Conservation (phyloP, 2,888 invertebrate species). For the Drosophila meridionalis region DNA sequence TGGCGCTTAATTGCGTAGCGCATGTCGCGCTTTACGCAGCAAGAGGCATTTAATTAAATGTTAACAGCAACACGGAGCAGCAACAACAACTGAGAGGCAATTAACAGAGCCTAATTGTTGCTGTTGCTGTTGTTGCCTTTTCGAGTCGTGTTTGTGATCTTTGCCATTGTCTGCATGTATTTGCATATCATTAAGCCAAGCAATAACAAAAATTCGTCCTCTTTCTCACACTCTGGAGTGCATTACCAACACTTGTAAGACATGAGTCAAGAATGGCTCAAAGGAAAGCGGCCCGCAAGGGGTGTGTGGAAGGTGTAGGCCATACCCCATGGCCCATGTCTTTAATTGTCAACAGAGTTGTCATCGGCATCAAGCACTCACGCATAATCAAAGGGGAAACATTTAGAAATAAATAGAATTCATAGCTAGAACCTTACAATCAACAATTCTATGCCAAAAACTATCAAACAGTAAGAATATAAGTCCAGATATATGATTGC, state of each 20-base stretch:
- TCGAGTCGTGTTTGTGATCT: conserved; percentile 49
- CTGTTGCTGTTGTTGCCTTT: conserved; percentile 34
- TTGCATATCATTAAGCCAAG: conserved; percentile 74
- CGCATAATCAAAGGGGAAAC: not conserved
- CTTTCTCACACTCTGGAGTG: conserved; percentile 41
- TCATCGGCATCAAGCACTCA: conserved; percentile 2
- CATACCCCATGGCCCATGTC: too few species aligned
- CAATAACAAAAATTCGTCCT: conserved; percentile 53
- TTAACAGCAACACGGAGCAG: conserved; percentile 55
- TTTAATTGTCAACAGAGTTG: conserved; percentile 25
- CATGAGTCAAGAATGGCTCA: not conserved
- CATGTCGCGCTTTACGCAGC: conserved; percentile 57
- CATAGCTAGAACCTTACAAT: too few species aligned
- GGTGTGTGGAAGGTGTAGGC: not conserved
- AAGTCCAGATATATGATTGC: not conserved
- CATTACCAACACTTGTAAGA: conserved; percentile 61
- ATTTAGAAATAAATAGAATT: not conserved
- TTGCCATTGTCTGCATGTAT: conserved; percentile 61
- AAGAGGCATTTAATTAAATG: conserved; percentile 80
- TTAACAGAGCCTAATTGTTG: conserved; percentile 57
- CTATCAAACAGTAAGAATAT: not conserved
- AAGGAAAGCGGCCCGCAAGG: not conserved
- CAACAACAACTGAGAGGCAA: conserved; percentile 48
- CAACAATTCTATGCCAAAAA: not conserved
- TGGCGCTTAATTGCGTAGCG: conserved; percentile 51